Base-by-base conservation (phyloP, 2,888 invertebrate species). In the Sphecodes monilicornis region DNA sequence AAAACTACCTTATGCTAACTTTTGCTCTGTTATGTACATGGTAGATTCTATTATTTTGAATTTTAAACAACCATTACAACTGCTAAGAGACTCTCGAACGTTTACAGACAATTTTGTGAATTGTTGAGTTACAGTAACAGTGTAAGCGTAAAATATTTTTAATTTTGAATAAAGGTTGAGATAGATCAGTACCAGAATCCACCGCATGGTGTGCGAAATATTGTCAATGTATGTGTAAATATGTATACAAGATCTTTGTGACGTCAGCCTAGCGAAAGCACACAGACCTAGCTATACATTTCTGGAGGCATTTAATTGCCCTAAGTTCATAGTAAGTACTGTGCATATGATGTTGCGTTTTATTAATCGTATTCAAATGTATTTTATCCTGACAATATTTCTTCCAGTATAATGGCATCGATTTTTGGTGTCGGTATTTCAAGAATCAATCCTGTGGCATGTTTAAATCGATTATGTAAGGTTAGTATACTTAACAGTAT, bases 401-500 rank as follows among this genome's bases (percentile, higher is more conserved):
- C 22, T 71, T 77, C 13, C 26, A 68, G 54, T 16, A 86, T 10
- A 57, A 92, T 92, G 93, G 86, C 91, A 69, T 87, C 84, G 39
- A 73, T 89, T 32, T 76, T 88, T 39, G 82, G 81, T 46, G 43
- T 82, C 32, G 76, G 86, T 32, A 39, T 85, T 39, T 16, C 39
- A 4, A 90, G 84, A 72, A 18, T 86, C 6, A 82, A 75, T 76
- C 70, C 84, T 22, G 57, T 72, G 73, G 87, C 82, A 32, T 70
- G 86, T 64, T 83, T 81, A 43, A 78, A 78, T 57, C 91, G 90
- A 89, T 93, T 93, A 93, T 92, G 90, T 93, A 93, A 93, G 93
- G 93, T 93, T 93, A 92, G 93, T 91, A 82, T 54, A n/a, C 74
- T 76, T 57, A 76, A 32, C 26, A 71, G 43, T 46, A 71, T 60